Conservation (phyloP, 2,797 vertebrate genomes). For the Acropternis orthonyx region DNA sequence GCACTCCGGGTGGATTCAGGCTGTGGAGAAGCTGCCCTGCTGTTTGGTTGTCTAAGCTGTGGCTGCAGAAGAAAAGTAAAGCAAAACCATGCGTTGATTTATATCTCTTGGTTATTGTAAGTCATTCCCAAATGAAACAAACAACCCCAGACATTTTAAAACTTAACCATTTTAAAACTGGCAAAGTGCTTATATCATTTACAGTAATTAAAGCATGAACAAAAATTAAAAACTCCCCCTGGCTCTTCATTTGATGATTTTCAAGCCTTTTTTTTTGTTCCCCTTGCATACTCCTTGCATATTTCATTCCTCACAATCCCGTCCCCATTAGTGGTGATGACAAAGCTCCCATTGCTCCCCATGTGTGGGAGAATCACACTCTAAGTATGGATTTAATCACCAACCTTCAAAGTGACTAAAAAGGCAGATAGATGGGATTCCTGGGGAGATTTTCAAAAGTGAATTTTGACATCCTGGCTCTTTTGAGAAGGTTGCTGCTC, state of each 20-base stretch:
- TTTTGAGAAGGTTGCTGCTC: slow-evolving; percentile 22
- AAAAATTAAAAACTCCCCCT: slow-evolving; percentile 19
- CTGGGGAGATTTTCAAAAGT: slow-evolving; percentile 67
- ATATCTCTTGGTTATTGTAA: slow-evolving; percentile 56
- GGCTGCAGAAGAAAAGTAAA: slow-evolving; percentile 54
- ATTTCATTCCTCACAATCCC: slow-evolving; percentile 52
- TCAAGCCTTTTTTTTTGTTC: not conserved
- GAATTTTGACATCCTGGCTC: slow-evolving; percentile 49
- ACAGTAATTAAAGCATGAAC: slow-evolving; percentile 29
- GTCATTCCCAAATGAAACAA: slow-evolving; percentile 38
- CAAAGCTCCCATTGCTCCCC: slow-evolving; percentile 65
- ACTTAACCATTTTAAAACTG: not conserved
- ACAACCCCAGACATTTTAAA: not conserved
- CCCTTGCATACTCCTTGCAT: not conserved
- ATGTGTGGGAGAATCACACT: slow-evolving; percentile 62
- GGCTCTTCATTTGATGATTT: slow-evolving; percentile 39
- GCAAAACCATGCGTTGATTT: slow-evolving; percentile 58
- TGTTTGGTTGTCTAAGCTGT: slow-evolving; percentile 62
- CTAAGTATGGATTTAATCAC: slow-evolving; percentile 69
- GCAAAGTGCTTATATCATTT: slow-evolving; percentile 9
- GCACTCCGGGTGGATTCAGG: not conserved
- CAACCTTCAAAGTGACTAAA: slow-evolving; percentile 63
- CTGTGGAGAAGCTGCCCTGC: slow-evolving; percentile 26
- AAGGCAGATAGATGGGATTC: slow-evolving; percentile 64
- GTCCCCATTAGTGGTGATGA: slow-evolving; percentile 68